Conservation (phyloP, 2,797 vertebrate genomes). For the Sebastes baramenuke region DNA sequence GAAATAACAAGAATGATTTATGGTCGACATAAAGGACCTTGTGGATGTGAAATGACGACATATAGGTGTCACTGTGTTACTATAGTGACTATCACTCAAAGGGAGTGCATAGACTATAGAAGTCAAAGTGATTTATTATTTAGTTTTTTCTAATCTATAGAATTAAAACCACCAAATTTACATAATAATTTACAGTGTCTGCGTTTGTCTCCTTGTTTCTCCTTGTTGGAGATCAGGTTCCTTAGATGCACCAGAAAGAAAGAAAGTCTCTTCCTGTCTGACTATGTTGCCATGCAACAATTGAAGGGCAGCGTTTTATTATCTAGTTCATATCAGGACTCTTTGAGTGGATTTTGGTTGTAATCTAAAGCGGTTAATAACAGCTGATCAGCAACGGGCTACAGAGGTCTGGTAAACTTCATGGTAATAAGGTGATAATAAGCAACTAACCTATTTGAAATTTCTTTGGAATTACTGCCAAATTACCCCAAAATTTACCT, state of each 20-base stretch:
- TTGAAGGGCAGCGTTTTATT: background rate
- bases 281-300: background rate
- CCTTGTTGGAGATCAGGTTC: background rate
- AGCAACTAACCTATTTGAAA: too few species aligned
- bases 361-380: background rate
- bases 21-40: too few species aligned
- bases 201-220: background rate
- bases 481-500: too few species aligned
- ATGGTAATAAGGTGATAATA: too few species aligned
- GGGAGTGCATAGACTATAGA: too few species aligned
- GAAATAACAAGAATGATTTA: too few species aligned
- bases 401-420: background rate
- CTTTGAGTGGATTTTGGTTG: background rate
- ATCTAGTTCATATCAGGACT: background rate
- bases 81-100: too few species aligned
- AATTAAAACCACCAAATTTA: background rate
- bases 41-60: too few species aligned
- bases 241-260: background rate
- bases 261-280: background rate
- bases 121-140: too few species aligned
- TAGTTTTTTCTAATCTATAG: too few species aligned
- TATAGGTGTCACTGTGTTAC: too few species aligned
- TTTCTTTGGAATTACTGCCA: too few species aligned
- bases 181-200: background rate
- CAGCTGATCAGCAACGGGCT: background rate